Evolutionary conservation across 92 coral and sea anemone genomes (phyloP), one percentile per base, ranked within the genome.

Genomic region (Zoanthus sansibaricus): DNA sequence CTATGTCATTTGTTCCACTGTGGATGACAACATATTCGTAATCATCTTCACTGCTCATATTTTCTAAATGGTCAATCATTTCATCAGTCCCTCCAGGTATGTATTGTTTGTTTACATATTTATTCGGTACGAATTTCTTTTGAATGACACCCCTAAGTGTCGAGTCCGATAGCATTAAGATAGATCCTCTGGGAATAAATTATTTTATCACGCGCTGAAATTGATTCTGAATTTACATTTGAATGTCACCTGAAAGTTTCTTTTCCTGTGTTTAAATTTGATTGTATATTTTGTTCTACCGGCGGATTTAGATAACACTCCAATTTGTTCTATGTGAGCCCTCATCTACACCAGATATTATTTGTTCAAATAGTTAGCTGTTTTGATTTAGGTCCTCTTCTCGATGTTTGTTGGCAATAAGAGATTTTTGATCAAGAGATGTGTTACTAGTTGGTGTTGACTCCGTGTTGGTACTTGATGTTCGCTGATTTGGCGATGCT

Each of bases 11-110:
- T 42, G 71, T 83, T 72, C 87, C 79, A n/a, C 49, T 83, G 45
- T 72, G 69, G 42, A 83, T 83, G 44, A 83, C 62, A 11, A 83
- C 44, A 51, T n/a, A 83, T 75, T 83, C 87, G 78, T 83, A 83
- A 15, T 25, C 86, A 10, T 61, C 75, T 82, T 82, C 86, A 25
- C 59, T 54, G 31, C 58, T 75, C 86, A 82, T 82, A 47, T 16
- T 15, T 31, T 44, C 48, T 7, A 82, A 42, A 56, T 82, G 86
- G 32, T 25, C 15, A 33, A 33, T 16, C 73, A 82, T 64, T 61
- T 82, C 76, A 33, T 66, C 73, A 37, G 56, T 82, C 1, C 87
- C 87, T 14, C 87, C 87, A 54, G 87, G 56, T 11, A 83, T 18
- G 20, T 68, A 83, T 33, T 83, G 78, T 70, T 83, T 83, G 31